These are phyloP conservation scores for Carapus acus DNA, from an alignment of 2,797 vertebrate species.

Conservation along the genomic window DNA sequence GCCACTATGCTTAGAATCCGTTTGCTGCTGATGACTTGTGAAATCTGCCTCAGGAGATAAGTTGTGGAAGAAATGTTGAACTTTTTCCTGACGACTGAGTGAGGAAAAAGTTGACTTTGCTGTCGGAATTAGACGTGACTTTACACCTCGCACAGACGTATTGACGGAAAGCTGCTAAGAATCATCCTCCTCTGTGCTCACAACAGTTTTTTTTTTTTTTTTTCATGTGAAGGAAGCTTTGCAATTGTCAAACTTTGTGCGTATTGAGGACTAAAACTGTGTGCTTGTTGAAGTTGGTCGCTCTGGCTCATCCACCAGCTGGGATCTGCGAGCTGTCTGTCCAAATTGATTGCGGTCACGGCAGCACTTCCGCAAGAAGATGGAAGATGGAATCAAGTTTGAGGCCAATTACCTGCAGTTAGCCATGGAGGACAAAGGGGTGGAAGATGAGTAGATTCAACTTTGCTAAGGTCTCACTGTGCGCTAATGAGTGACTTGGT, in stretches of 20 bases:
- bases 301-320: conserved; percentile 2
- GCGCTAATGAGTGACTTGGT: conserved; percentile 26
- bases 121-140: neutral
- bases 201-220: neutral
- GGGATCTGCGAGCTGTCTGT: conserved; percentile 9
- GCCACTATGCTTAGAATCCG: conserved; percentile 23
- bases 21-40: conserved; percentile 49
- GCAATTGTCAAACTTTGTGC: conserved; percentile 1
- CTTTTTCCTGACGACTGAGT: conserved; percentile 25
- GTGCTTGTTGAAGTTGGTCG: conserved; percentile 18
- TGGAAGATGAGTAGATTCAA: conserved; percentile 37
- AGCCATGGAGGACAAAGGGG: conserved; percentile 20
- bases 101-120: conserved; percentile 18
- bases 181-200: neutral
- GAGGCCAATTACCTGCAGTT: conserved; percentile 43
- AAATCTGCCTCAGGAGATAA: conserved; percentile 34
- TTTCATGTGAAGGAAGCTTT: conserved; percentile 12
- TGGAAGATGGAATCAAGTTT: conserved; percentile 38
- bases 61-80: conserved; percentile 46
- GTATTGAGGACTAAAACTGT: conserved; percentile 13
- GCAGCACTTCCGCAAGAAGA: conserved; percentile 25
- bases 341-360: conserved; percentile 29
- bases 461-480: conserved; percentile 31
- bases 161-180: neutral
- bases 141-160: neutral